Conservation (phyloP, 1,140 invertebrate genomes). For the Holcopasites calliopsidis region DNA sequence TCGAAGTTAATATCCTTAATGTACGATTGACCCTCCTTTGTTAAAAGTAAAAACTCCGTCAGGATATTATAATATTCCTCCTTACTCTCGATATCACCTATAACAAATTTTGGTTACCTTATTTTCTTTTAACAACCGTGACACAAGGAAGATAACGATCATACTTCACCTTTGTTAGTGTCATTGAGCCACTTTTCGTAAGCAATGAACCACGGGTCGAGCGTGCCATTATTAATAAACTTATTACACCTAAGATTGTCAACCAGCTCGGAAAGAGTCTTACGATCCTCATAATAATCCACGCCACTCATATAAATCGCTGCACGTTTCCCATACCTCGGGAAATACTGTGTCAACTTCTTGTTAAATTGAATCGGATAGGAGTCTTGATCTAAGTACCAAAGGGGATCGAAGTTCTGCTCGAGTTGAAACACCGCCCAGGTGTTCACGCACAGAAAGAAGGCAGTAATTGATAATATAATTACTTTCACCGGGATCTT, state of each 20-base stretch:
- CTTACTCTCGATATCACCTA: slow-evolving; percentile 65
- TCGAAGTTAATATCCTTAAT: slow-evolving; percentile 77
- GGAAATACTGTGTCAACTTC: slow-evolving; percentile 78
- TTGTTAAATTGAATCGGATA: slow-evolving; percentile 76
- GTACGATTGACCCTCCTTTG: slow-evolving; percentile 73
- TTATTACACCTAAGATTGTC: slow-evolving; percentile 66
- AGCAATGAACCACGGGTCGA: slow-evolving; percentile 75
- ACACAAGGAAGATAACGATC: background rate
- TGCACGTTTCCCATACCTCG: slow-evolving; percentile 78
- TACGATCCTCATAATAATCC: slow-evolving; percentile 73
- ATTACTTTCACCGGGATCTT: slow-evolving; percentile 76
- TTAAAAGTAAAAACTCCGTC: slow-evolving; percentile 74
- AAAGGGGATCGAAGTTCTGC: slow-evolving; percentile 82
- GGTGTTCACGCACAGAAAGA: slow-evolving; percentile 64
- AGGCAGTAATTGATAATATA: slow-evolving; percentile 75
- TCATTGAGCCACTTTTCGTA: slow-evolving; percentile 69
- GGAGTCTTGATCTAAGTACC: slow-evolving; percentile 81
- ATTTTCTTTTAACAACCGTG: background rate
- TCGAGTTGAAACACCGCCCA: slow-evolving; percentile 79
- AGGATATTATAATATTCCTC: slow-evolving; percentile 73
- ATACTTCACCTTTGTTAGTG: slow-evolving; percentile 60
- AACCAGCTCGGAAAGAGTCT: slow-evolving; percentile 64
- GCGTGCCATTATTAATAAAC: slow-evolving; percentile 73
- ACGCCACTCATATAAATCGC: slow-evolving; percentile 78
- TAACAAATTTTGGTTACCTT: background rate